Evolutionary conservation across 2,888 invertebrate genomes (phyloP), one percentile per base, ranked within the genome.

Genomic region (Liodrosophila aerea): DNA sequence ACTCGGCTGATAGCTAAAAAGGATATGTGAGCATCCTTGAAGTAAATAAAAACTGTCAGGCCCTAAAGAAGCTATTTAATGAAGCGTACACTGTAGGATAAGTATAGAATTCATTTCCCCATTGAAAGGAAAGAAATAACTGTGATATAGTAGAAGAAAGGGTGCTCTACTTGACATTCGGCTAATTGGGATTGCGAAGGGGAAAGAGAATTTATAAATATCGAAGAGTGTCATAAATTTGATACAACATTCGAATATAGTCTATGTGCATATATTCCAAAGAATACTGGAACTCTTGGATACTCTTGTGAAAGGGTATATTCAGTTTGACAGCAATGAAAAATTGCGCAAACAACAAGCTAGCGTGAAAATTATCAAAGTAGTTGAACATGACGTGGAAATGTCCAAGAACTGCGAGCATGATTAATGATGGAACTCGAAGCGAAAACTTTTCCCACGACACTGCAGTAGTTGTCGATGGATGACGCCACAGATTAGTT

Each of bases 371-470:
- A 71, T 80, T 80, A 85, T 85, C 54, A 82, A 78, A 83, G 68
- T 83, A 85, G 76, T 85, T 80, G 54, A 85, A 85, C 76, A 85
- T 80, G 76, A 83, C 86, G 59, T 64, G 63, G 53, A 72, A 72
- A 76, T 75, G 76, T 78, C 62, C 76, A 49, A 60, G 46, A 78
- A 63, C 18, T 40, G 56, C 45, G 45, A 45, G 44, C 56, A 72
- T 76, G 86, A 76, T 85, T 83, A 76, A 76, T 85, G 73, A 33
- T 50, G 68, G 51, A 51, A 60, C 45, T 33, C 65, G 64, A 60
- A 40, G 76, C 29, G 22, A 18, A 31, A 58, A 34, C 53, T 56
- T 54, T 29, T 37, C 52, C n/a, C 27, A 41, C 47, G 51, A 56
- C 22, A 22, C 22, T 22, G 22, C 5, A 22, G 18, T 15, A 33